Evolutionary conservation across 2,888 invertebrate species (phyloP), one percentile per base, ranked within the genome.

Genomic region (Azorinus chamasolen): DNA sequence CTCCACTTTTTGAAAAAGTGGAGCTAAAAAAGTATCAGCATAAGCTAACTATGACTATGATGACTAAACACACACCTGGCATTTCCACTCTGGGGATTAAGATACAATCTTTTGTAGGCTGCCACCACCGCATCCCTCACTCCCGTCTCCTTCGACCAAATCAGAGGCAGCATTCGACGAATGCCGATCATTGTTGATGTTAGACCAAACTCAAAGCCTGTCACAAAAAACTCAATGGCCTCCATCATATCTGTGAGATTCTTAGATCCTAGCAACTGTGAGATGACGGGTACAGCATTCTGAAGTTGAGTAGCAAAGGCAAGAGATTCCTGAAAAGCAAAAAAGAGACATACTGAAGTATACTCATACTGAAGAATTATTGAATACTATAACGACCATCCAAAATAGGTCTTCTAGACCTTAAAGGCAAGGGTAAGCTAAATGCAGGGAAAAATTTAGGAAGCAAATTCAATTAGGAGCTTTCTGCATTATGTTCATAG

Each of bases 191-290:
- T 95, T 2, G 90, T 88, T 14, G 89, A 85, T 2, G 85, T 81
- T 50, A 93, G 83, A 1, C 92, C 92, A 84, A 93, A 93, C 83
- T 93, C 91, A 96, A 96, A 59, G 95, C 91, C 89, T 8, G 96
- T 95, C 0, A 96, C 96, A 85, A 98, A 96, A 91, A 98, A 97
- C 72, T 97, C 96, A 27, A 98, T 96, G 0, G 98, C 96, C 92
- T 98, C 98, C 63, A 96, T 95, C 16, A 97, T 96, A 92, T 98
- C 98, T 0, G 96, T 95, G 4, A 96, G 95, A 76, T 90, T 93
- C 71, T 93, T 92, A 2, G 94, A 94, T 24, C 91, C 90, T 14
- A 98, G 94, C 88, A 98, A 93, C 22, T 95, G 95, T 83, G 95
- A 95, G 71, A 97, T 95, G n/a, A 96, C 93, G 0, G 95, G 95